Base-by-base conservation (phyloP, 2,113 vertebrate genomes). In the Opisthocomus hoazin region DNA sequence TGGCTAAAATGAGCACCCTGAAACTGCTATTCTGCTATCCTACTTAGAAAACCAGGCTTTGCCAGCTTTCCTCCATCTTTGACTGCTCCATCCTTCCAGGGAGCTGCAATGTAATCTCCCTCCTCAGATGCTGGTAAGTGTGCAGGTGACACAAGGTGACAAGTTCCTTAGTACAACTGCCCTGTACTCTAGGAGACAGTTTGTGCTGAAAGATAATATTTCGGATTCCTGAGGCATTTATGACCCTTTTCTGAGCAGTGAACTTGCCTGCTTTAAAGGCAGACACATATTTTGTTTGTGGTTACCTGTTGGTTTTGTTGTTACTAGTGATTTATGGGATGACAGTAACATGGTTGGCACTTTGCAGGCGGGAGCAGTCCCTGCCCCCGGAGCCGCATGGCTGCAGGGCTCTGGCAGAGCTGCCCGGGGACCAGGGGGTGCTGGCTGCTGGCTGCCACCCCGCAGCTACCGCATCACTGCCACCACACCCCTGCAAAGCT, bases 331-430 rank as follows among this genome's bases (percentile, higher is more conserved):
- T 74, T 74, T 70, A 16, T 19, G 34, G 30, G n/a, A 41, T 0
- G 2, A 16, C 10, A 37, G 29, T 16, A 32, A 22, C 0, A 0
- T 34, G 32, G 8, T 14, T 73, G 77, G 12, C 21, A 26, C 23
- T 78, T 68, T 68, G 34, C 18, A n/a, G 30, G 45, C 56, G 51
- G 21, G 21, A 39, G 30, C 2, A 6, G 30, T 51, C 50, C 32
- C 48, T 81, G 58, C 12, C 58, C 32, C 58, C 15, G 58, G 39
- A 48, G 6, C 50, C 6, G 4, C 11, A 7, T 0, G 6, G 29
- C 21, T 45, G 48, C 63, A 73, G 61, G 84, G 46, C 12, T 75
- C n/a, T 1, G 0, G 0, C 73, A 45, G 51, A 30, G 29, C 24
- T 64, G 63, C 11, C 54, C 9, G 7, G 24, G 51, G 17, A 75